Conservation (phyloP, 2,797 vertebrate species). For the Carapus acus region DNA sequence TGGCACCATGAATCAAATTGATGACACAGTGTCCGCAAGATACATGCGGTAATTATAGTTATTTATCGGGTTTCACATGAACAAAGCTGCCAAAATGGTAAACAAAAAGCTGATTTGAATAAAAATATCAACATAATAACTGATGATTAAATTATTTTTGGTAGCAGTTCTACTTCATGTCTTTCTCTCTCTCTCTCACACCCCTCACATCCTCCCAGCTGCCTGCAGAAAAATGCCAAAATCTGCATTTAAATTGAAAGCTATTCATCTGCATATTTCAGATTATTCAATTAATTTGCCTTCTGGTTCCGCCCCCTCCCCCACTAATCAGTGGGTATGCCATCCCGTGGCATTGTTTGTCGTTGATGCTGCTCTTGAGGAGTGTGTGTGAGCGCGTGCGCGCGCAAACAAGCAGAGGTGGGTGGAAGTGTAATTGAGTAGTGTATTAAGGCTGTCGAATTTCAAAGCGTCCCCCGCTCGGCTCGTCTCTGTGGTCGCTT, state of each 20-base stretch:
- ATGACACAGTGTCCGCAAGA: conserved; percentile 20
- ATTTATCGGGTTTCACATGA: conserved; percentile 25
- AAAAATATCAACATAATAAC: conserved; percentile 55
- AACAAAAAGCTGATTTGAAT: conserved; percentile 56
- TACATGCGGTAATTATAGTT: conserved; percentile 23
- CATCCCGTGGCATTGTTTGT: conserved; percentile 9
- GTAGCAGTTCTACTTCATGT: neutral
- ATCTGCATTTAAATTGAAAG: conserved; percentile 77
- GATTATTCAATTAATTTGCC: conserved; percentile 66
- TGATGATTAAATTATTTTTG: conserved; percentile 38
- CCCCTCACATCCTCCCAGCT: conserved; percentile 19
- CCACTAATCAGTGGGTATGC: conserved; percentile 36
- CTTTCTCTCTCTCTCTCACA: conserved; percentile 11
- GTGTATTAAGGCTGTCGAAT: neutral
- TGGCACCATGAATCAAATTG: conserved; percentile 33
- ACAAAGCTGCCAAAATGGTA: conserved; percentile 22
- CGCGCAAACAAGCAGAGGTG: neutral
- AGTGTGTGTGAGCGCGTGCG: neutral
- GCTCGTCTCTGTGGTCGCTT: too few species aligned
- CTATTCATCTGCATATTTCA: conserved; percentile 67
- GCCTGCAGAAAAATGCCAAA: conserved; percentile 64
- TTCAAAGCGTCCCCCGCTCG: neutral
- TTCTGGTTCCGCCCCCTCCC: conserved; percentile 13
- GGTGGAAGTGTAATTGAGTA: conserved; percentile 23
- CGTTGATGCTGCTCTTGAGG: conserved; percentile 5